Evolutionary conservation across 2,113 vertebrate species (phyloP).

Genomic region (Strix uralensis): DNA sequence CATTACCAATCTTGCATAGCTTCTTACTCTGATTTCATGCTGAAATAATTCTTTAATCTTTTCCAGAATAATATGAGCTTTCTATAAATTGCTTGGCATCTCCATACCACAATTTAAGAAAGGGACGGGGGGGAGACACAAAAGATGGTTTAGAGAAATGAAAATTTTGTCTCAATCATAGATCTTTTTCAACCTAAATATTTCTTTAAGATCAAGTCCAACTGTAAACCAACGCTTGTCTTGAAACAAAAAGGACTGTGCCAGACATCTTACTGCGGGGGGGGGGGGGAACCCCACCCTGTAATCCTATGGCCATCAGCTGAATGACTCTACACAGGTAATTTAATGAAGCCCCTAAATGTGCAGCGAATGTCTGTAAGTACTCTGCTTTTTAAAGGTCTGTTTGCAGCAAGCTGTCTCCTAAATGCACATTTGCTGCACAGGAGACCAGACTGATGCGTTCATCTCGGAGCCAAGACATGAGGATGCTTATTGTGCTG

Average conservation of each 20-base stretch:
- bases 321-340: neutral
- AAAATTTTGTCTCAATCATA: neutral
- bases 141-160: neutral
- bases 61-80: neutral
- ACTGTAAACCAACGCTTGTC: fast-evolving
- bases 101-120: neutral
- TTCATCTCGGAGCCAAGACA: neutral
- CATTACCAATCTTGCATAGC: neutral
- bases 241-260: neutral
- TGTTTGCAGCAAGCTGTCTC: neutral
- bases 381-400: neutral
- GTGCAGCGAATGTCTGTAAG: neutral
- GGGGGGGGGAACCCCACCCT: too few relatives aligned
- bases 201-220: neutral
- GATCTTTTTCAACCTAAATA: too few relatives aligned
- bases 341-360: neutral
- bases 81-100: neutral
- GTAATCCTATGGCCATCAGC: neutral
- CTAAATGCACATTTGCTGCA: neutral
- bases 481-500: neutral
- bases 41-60: neutral
- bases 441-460: neutral
- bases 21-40: neutral
- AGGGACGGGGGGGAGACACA: fast-evolving
- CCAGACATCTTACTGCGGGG: neutral